Percentiles rank a stretch among this genome's conserved stretches.
Conservation (phyloP, 2,888 invertebrate species). For the Sarcophaga variegata region DNA sequence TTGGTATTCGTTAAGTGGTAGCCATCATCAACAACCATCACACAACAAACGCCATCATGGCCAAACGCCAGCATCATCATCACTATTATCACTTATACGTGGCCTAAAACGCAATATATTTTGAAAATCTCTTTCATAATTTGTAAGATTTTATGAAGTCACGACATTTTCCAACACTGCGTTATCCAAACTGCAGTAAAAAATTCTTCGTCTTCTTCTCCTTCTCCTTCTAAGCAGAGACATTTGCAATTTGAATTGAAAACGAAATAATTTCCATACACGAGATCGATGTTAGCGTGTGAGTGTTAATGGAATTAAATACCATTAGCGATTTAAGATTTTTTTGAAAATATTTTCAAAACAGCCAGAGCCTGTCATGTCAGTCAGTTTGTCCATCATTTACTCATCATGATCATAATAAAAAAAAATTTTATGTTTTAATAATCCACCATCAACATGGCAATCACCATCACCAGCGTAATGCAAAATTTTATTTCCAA, state of each 20-base stretch:
- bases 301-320: conserved; percentile 62
- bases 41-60: not conserved
- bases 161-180: conserved; percentile 58
- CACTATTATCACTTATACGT: not conserved
- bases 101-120: not conserved
- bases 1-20: conserved; percentile 4
- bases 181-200: not conserved
- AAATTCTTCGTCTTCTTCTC: conserved; percentile 1
- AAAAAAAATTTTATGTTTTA: not conserved
- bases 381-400: not conserved
- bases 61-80: not conserved
- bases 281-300: conserved; percentile 55
- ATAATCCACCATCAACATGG: not conserved
- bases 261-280: conserved; percentile 15
- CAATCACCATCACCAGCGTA: not conserved
- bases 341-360: not conserved
- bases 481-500: not conserved
- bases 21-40: conserved; percentile 22
- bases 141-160: conserved; percentile 65
- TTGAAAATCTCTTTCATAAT: conserved; percentile 52
- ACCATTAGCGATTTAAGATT: conserved; percentile 31
- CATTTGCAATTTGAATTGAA: conserved; percentile 9
- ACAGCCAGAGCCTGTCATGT: not conserved
- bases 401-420: not conserved
- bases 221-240: not conserved